phyloP scores from a whole-genome alignment of 2,888 invertebrate genomes.

The Notodonta dromedarius region DNA sequence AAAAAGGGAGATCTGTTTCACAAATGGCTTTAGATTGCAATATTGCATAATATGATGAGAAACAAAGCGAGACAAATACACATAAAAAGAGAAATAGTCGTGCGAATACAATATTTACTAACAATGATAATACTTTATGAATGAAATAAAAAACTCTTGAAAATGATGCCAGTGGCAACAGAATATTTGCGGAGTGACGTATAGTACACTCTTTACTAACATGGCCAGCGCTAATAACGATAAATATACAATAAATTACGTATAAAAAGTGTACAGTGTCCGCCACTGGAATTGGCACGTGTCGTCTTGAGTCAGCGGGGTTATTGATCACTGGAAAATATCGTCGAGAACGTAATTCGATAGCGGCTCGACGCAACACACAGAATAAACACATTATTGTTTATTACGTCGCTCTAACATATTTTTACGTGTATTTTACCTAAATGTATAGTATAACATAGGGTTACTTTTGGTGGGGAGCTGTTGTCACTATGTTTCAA shows the following conservation, averaged over 20 bases:
- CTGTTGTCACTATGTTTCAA: too few relatives aligned
- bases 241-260: slow-evolving; percentile 4
- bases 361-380: neutral
- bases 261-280: slow-evolving; percentile 4
- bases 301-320: neutral
- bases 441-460: too few relatives aligned
- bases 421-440: too few relatives aligned
- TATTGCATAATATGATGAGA: too few relatives aligned
- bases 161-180: neutral
- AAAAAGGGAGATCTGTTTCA: too few relatives aligned
- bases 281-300: slow-evolving; percentile 2
- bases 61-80: too few relatives aligned
- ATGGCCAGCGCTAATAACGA: neutral
- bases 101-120: neutral
- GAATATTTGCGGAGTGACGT: neutral
- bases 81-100: too few relatives aligned
- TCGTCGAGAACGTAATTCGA: neutral
- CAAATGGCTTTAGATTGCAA: too few relatives aligned
- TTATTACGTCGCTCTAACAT: neutral
- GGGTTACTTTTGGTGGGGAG: too few relatives aligned
- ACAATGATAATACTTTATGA: neutral
- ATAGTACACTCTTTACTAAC: neutral
- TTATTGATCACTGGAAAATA: neutral
- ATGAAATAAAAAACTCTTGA: neutral
- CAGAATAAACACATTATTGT: neutral